A percentile compares a stretch with the other conserved stretches of the same genome.
phyloP scores from a whole-genome alignment of 2,113 vertebrate genomes.

The Rhea americana region DNA sequence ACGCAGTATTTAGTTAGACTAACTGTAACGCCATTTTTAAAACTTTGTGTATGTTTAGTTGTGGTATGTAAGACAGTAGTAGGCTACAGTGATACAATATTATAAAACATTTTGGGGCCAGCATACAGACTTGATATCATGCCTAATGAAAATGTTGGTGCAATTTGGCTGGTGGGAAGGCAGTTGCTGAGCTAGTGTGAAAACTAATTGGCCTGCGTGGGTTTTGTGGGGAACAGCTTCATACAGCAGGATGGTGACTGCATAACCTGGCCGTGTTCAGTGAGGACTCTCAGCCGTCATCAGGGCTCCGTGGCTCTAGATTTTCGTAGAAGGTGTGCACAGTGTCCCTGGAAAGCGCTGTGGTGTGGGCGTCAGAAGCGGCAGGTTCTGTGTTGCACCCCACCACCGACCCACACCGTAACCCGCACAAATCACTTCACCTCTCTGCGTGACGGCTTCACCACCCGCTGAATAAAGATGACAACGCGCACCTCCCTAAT shows the following conservation, averaged over 20 bases:
- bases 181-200: neutral
- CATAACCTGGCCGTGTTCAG: neutral
- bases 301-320: neutral
- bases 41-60: neutral
- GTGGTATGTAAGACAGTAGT: neutral
- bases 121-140: neutral
- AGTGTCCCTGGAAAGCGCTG: neutral
- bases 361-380: neutral
- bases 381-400: neutral
- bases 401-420: neutral
- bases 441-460: neutral
- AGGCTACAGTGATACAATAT: rapidly evolving
- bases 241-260: neutral
- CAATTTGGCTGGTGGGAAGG: neutral
- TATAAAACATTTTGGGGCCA: neutral
- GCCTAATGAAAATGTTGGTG: neutral
- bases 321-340: neutral
- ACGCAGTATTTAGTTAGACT: neutral
- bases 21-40: neutral
- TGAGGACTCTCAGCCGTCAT: neutral
- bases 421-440: neutral
- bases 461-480: neutral
- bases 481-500: neutral
- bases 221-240: neutral
- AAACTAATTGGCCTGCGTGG: neutral